Base-by-base conservation (phyloP, 2,113 vertebrate genomes). In the Brevimyrus niger region DNA sequence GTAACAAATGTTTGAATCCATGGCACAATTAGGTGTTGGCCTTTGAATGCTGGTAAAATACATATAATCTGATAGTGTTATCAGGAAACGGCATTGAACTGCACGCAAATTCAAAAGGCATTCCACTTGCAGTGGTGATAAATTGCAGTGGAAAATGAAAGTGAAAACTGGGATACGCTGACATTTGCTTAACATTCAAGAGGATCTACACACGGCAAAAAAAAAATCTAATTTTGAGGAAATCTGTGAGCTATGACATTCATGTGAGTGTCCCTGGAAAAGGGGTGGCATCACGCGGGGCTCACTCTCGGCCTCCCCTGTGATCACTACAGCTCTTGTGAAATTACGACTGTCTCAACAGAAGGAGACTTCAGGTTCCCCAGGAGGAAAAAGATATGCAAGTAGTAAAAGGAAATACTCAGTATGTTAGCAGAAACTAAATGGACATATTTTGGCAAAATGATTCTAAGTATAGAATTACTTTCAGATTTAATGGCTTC, bases 111-210 rank as follows among this genome's bases (percentile, higher is more conserved):
- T 38, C 65, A 73, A 86, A 82, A 86, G 61, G 88, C 47, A 31
- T 46, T 86, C 44, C 35, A 35, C 61, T 23, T 31, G 80, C 19
- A 69, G 76, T 69, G 13, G 65, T 31, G 88, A 84, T 47, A n/a
- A 47, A 84, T 47, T 84, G 21, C 82, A 21, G 9, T n/a, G 82
- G 44, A 84, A 84, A 83, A 38, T 44, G 42, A 83, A 83, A 83
- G 80, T 42, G 80, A 84, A 84, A 84, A 46, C 23, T 84, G 82
- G 44, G 82, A 47, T 44, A 23, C 8, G 44, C 3, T 84, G 82
- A 84, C 82, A 84, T 84, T 84, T 84, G 82, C 44, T 44, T 84
- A 84, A 84, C 82, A 84, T 84, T 84, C 82, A n/a, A 84, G 13
- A 84, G 82, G 82, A 84, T 84, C 44, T 47, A 47, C 82, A 47